Evolutionary conservation across 2,113 vertebrate genomes (phyloP).

Genomic region (rat (Rattus norvegicus)): GRCr8 NC_086032.1:31473501-31474000

Average conservation of each 20-base stretch:
- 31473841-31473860: neutral
- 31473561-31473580: neutral
- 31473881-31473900: neutral
- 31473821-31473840: neutral
- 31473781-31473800: neutral
- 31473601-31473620: neutral
- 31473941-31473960: neutral
- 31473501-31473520: neutral
- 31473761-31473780: neutral
- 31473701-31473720: neutral
- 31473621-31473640: neutral
- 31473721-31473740: neutral
- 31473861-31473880: neutral
- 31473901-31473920: neutral
- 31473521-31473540: neutral
- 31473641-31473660: neutral
- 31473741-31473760: neutral
- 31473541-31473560: neutral
- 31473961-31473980: neutral
- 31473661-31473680: neutral
- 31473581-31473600: neutral
- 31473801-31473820: neutral
- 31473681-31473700: neutral
- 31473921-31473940: neutral
- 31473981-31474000: neutral